These are phyloP conservation scores for Heteractis magnifica DNA, from an alignment of 92 coral and sea anemone species.

Conservation along the genomic window DNA sequence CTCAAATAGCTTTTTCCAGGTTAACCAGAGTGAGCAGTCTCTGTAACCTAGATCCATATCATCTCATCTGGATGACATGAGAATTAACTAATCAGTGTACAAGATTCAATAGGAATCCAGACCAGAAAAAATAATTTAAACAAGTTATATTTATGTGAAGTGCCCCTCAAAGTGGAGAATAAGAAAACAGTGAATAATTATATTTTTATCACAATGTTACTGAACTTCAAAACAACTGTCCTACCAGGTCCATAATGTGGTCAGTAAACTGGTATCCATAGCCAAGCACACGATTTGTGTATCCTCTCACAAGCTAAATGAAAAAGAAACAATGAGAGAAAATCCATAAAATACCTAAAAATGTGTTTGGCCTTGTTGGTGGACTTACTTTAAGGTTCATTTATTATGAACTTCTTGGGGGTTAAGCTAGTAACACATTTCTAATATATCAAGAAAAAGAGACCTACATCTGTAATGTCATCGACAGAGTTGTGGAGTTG, in stretches of 20 bases:
- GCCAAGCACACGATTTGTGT: slow-evolving; percentile 71
- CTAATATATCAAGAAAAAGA: neutral
- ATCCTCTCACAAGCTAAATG: slow-evolving; percentile 45
- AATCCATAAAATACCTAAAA: neutral
- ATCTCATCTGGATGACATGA: too few species aligned
- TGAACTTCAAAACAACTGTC: slow-evolving; percentile 10
- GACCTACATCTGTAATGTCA: slow-evolving; percentile 51
- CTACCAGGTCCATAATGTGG: slow-evolving; percentile 65
- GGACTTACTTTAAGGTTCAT: too few species aligned
- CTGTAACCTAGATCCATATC: too few species aligned
- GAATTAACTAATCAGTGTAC: too few species aligned
- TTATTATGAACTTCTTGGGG: too few species aligned
- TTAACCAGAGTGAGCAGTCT: too few species aligned
- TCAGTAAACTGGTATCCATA: slow-evolving; percentile 74
- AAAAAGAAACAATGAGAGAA: neutral
- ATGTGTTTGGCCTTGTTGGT: too few species aligned
- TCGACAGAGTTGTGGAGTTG: slow-evolving; percentile 32
- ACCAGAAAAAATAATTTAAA: too few species aligned
- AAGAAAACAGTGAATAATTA: neutral
- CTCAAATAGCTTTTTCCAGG: too few species aligned
- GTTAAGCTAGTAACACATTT: neutral
- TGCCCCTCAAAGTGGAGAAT: neutral
- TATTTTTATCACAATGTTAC: neutral
- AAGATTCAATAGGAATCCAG: too few species aligned
- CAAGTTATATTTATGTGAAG: too few species aligned